phyloP scores from a whole-genome alignment of 2,113 vertebrate genomes.

The Rhynchomys soricoides region DNA sequence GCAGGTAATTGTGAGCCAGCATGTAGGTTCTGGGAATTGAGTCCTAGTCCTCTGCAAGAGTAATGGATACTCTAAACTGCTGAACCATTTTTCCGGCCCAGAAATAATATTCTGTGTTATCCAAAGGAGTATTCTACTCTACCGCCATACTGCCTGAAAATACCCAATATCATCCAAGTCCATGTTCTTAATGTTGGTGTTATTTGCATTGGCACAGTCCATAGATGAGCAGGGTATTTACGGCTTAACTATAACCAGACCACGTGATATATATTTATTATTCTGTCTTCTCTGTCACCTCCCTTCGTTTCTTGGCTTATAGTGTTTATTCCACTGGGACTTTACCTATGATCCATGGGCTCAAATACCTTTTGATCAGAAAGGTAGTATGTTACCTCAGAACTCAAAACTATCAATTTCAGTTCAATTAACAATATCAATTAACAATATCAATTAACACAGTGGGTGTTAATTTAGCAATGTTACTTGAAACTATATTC shows the following conservation, averaged over 20 bases:
- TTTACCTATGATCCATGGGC: neutral
- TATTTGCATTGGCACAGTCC: neutral
- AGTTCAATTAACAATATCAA: too few relatives aligned
- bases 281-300: neutral
- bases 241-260: neutral
- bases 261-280: neutral
- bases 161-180: neutral
- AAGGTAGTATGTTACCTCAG: neutral
- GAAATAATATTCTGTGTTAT: neutral
- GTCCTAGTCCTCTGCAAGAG: neutral
- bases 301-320: neutral
- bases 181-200: neutral
- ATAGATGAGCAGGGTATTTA: neutral
- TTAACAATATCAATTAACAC: neutral
- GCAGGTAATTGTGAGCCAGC: neutral
- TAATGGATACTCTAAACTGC: neutral
- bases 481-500: neutral
- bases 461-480: neutral
- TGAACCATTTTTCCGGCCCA: neutral
- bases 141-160: neutral
- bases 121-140: neutral
- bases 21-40: neutral
- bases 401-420: neutral
- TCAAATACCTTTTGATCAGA: neutral
- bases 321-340: neutral